Base-by-base conservation (phyloP, 1,140 invertebrate genomes). In the Ips typographus region DNA sequence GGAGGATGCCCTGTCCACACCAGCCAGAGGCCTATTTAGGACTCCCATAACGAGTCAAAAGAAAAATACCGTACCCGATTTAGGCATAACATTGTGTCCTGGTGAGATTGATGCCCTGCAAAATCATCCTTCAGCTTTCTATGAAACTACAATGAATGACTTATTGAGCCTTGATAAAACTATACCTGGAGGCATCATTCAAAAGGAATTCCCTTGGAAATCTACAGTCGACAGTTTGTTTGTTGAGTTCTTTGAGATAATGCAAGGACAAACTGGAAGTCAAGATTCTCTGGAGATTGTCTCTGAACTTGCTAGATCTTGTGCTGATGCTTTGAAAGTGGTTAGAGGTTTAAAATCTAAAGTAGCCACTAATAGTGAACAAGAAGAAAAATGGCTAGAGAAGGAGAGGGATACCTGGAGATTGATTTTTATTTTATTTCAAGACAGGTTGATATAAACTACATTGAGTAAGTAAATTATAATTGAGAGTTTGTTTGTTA, bases 391-490 rank as follows among this genome's bases (percentile, higher is more conserved):
- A 39, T 88, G 90, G 85, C 76, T 94, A 2, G 87, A 89, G 65
- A 89, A 90, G 77, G 94, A 97, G 79, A 85, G 90, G 52, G 92
- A 94, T 76, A 94, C 91, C 3, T 96, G 94, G 94, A 85, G 92
- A 72, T 82, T 97, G 41, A 74, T 96, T 4, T 85, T 89, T 72
- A 90, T 89, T 69, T 80, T 97, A 2, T 94, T 91, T 80, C 86
- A 89, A 74, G 92, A 96, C 81, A 85, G 91, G 52, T 71, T 22
- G 22, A 22, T 22, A 47, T 6, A 56, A 38, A 38, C 8, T 37
- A n/a, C 8, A 2, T 38, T 6, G 37, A 22, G 8, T 56, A 6
- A 2, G 8, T 22, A 2, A 56, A 8, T 2, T 59, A 40, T 1
- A 37, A 22, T 78, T n/a, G 22, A 22, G 0, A 22, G 22, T 22